phyloP scores from a whole-genome alignment of 1,140 invertebrate genomes.

The Hesperophylax magnus region DNA sequence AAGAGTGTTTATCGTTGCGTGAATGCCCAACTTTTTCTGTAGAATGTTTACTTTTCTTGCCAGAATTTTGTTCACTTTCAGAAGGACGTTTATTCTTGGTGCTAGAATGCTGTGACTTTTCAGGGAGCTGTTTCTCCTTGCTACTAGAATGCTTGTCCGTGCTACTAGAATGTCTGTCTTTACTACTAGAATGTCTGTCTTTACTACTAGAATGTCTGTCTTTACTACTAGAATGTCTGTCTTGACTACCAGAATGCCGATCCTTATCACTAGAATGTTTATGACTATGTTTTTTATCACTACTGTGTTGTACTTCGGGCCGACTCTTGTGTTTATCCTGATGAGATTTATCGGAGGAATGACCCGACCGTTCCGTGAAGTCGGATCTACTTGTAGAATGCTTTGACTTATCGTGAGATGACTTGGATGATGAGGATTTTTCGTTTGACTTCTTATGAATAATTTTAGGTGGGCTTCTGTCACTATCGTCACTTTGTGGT shows the following conservation, averaged over 20 bases:
- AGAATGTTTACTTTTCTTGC: constrained; percentile 57
- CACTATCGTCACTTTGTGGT: neutral
- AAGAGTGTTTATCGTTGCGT: constrained; percentile 9
- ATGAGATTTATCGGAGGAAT: constrained; percentile 27
- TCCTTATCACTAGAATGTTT: constrained; percentile 51
- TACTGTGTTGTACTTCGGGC: constrained; percentile 5
- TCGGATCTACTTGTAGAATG: constrained; percentile 26
- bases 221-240: constrained; percentile 35
- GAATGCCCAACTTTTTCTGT: constrained; percentile 47
- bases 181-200: constrained; percentile 43
- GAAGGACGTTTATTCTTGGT: constrained; percentile 37
- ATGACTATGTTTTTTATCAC: neutral
- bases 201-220: constrained; percentile 38
- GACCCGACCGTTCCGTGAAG: neutral
- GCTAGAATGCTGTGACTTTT: constrained; percentile 44
- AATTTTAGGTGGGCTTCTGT: constrained; percentile 14
- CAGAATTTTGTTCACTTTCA: constrained; percentile 54
- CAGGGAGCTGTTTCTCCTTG: constrained; percentile 30
- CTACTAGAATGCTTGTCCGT: constrained; percentile 46
- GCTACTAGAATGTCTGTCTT: constrained; percentile 44
- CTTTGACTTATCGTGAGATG: constrained; percentile 41
- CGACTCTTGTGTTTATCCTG: constrained; percentile 28
- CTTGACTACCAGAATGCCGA: constrained; percentile 49
- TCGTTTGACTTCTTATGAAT: neutral
- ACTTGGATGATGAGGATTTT: constrained; percentile 32